Conservation (phyloP, 2,113 vertebrate species). For the Ursus arctos region DNA sequence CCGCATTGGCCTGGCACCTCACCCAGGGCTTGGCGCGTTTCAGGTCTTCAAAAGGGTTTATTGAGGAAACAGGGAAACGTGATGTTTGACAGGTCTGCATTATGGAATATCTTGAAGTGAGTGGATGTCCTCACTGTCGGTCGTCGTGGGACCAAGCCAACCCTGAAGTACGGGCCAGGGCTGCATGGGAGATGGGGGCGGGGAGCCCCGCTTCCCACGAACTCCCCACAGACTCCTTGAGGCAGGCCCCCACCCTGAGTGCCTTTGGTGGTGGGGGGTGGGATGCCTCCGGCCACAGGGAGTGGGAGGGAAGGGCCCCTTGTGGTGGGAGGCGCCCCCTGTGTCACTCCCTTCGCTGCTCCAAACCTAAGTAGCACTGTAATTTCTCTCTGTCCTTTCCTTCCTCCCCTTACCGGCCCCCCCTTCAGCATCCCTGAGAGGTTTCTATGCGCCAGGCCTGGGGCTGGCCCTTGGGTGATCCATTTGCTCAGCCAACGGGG, state of each 20-base stretch:
- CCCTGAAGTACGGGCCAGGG: not conserved
- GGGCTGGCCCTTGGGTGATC: not conserved
- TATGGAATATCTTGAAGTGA: rapidly evolving
- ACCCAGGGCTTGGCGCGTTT: rapidly evolving
- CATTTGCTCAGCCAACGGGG: not conserved
- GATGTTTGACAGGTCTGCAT: rapidly evolving
- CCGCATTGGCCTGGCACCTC: rapidly evolving
- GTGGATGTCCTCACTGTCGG: rapidly evolving
- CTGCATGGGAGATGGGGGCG: rapidly evolving
- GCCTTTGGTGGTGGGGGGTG: not conserved
- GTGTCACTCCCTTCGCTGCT: rapidly evolving
- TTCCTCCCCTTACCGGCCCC: not conserved
- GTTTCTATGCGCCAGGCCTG: not conserved
- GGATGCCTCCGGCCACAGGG: rapidly evolving
- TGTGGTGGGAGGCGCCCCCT: rapidly evolving
- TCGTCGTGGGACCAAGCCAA: not conserved
- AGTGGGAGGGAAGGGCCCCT: rapidly evolving
- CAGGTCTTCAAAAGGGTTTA: not conserved
- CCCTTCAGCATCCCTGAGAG: not conserved
- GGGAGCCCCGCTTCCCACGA: not conserved
- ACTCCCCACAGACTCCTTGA: not conserved
- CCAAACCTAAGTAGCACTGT: rapidly evolving
- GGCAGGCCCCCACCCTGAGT: not conserved
- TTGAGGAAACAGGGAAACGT: not conserved
- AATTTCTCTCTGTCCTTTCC: too few relatives aligned